Conservation (phyloP, 2,797 vertebrate species). For the Botia almorhae region DNA sequence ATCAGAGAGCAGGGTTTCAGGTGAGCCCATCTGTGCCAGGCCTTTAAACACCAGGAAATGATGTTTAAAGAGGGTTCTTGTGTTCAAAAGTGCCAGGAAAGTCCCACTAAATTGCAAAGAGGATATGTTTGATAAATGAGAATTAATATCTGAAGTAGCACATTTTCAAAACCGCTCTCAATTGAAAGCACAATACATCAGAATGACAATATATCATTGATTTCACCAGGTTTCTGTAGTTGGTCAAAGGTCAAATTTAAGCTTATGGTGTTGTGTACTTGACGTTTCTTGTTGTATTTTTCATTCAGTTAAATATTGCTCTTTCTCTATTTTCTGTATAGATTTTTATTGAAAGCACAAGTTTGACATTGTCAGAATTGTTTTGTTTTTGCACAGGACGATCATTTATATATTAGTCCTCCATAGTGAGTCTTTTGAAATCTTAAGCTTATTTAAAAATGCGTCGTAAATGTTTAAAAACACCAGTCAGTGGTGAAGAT, state of each 20-base stretch:
- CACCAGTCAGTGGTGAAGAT: not conserved
- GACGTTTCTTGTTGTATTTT: no score
- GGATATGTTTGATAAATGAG: no score
- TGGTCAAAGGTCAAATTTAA: no score
- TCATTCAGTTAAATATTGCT: no score
- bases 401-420: not conserved
- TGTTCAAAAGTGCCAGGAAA: not conserved
- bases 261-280: not conserved
- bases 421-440: not conserved
- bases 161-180: not conserved
- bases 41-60: not conserved
- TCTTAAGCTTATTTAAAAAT: not conserved
- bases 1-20: slow-evolving; percentile 96
- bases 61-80: not conserved
- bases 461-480: not conserved
- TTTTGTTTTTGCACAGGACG: no score
- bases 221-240: no score
- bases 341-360: no score
- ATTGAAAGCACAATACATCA: not conserved
- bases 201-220: not conserved
- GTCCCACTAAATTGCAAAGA: not conserved
- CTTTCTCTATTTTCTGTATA: no score
- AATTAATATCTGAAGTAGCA: not conserved
- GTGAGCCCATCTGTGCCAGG: slow-evolving; percentile 69
- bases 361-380: no score